These are phyloP conservation scores for Meta bourneti DNA, from an alignment of 2,888 invertebrate species.

Conservation along the genomic window DNA sequence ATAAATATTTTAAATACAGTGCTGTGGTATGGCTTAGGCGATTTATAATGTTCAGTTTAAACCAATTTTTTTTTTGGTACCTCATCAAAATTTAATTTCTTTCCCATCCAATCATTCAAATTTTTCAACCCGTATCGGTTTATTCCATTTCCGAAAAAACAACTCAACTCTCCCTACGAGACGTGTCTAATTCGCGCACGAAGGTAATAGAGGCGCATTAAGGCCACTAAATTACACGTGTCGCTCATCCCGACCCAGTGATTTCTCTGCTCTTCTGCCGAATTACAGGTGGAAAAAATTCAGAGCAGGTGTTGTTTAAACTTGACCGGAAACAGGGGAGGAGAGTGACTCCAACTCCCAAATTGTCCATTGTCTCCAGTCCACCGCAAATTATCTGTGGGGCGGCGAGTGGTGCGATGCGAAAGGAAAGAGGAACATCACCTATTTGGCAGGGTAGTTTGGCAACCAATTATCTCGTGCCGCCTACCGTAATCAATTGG, in stretches of 20 bases:
- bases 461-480: slow-evolving; percentile 71
- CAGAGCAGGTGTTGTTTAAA: slow-evolving; percentile 38
- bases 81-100: too few species aligned
- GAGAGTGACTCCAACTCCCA: not conserved
- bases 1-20: too few species aligned
- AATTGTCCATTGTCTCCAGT: slow-evolving; percentile 30
- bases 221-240: not conserved
- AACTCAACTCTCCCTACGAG: too few species aligned
- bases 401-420: slow-evolving; percentile 36
- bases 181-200: too few species aligned
- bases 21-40: too few species aligned
- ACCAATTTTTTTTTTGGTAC: too few species aligned
- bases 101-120: too few species aligned
- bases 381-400: slow-evolving; percentile 30
- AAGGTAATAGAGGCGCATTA: too few species aligned
- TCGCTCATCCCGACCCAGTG: not conserved
- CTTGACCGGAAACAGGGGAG: slow-evolving; percentile 32
- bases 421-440: slow-evolving; percentile 53
- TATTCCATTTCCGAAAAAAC: too few species aligned
- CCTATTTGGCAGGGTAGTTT: slow-evolving; percentile 66
- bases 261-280: slow-evolving; percentile 1
- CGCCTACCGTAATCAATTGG: slow-evolving; percentile 74
- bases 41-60: too few species aligned
- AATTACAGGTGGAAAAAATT: not conserved
- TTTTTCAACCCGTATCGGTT: too few species aligned